These are phyloP conservation scores for Yponomeuta sedellus DNA, from an alignment of 2,888 invertebrate genomes.

Conservation along the genomic window DNA sequence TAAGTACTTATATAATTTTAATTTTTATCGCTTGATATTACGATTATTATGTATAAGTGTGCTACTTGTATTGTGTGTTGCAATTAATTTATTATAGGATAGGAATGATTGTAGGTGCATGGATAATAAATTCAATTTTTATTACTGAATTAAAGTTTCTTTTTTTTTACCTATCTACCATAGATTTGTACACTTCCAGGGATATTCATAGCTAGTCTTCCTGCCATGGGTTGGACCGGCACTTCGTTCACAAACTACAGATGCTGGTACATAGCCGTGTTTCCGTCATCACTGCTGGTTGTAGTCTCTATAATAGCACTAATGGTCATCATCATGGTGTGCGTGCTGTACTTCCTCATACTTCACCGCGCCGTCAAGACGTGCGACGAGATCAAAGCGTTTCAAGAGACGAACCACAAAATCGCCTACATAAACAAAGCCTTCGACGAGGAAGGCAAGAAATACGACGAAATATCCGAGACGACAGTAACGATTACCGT, in stretches of 20 bases:
- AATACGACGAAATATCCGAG: slow-evolving; percentile 26
- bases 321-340: slow-evolving; percentile 53
- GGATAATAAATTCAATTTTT: not conserved
- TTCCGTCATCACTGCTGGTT: slow-evolving; percentile 67
- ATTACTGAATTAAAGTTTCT: not conserved
- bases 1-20: not conserved
- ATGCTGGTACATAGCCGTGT: slow-evolving; percentile 77
- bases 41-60: not conserved
- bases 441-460: slow-evolving; percentile 37
- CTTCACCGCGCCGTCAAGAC: slow-evolving; percentile 71
- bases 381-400: slow-evolving; percentile 62
- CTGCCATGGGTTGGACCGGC: slow-evolving; percentile 56
- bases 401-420: slow-evolving; percentile 34
- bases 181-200: slow-evolving; percentile 31
- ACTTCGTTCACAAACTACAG: slow-evolving; percentile 65
- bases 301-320: slow-evolving; percentile 64
- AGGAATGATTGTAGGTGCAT: too few species aligned
- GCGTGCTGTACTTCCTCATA: slow-evolving; percentile 71
- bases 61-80: not conserved
- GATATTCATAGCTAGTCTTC: slow-evolving; percentile 43
- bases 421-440: slow-evolving; percentile 36
- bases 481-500: slow-evolving; percentile 35
- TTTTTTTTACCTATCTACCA: not conserved
- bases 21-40: not conserved
- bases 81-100: not conserved